Conservation (phyloP, 2,888 invertebrate species). For the Rhamphomyia laevipes region DNA sequence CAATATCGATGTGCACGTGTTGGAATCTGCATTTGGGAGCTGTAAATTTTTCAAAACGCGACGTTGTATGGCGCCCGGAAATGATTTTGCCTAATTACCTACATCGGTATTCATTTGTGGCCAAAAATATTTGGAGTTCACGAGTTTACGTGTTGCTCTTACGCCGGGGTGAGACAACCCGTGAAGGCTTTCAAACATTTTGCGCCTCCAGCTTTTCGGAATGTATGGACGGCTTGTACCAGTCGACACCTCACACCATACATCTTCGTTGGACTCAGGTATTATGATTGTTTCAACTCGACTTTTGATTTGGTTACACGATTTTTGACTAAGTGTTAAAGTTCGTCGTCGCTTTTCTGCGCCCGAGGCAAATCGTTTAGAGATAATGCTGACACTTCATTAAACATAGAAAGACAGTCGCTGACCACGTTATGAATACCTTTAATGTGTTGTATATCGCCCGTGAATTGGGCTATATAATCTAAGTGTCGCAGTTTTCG, state of each 20-base stretch:
- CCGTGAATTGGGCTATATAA: conserved; percentile 13
- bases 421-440: background rate
- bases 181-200: conserved; percentile 2
- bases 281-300: conserved; percentile 7
- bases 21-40: background rate
- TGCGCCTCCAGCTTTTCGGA: background rate
- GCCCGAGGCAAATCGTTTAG: background rate
- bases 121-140: conserved; percentile 5
- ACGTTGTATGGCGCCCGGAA: conserved; percentile 6
- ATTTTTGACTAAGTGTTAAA: conserved; percentile 4
- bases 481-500: conserved; percentile 25
- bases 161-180: conserved; percentile 6
- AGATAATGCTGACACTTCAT: background rate
- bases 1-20: background rate
- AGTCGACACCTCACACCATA: background rate
- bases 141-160: conserved; percentile 2
- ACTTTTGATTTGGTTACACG: conserved; percentile 7
- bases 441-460: background rate
- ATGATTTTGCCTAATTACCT: conserved; percentile 4
- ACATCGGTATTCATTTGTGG: conserved; percentile 3
- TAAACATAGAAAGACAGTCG: background rate
- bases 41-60: background rate
- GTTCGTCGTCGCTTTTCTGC: background rate
- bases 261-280: conserved; percentile 3
- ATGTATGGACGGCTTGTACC: conserved; percentile 5